Evolutionary conservation across 2,888 invertebrate species (phyloP).

Genomic region (Tachina fera): DNA sequence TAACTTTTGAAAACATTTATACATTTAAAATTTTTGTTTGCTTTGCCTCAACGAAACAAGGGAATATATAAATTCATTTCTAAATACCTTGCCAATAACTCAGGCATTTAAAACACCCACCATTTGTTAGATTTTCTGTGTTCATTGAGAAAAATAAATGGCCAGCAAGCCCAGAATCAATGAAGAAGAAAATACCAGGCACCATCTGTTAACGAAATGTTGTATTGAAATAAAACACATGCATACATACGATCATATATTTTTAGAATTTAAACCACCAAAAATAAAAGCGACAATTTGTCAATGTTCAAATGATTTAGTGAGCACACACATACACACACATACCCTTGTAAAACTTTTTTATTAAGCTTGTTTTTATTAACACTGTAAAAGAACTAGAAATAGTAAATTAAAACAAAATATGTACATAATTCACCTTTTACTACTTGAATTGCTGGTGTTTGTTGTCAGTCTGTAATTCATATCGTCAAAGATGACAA

Average conservation of each 20-base stretch:
- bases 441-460: slow-evolving; percentile 39
- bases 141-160: slow-evolving; percentile 36
- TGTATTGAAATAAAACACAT: slow-evolving; percentile 1
- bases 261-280: slow-evolving; percentile 24
- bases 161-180: slow-evolving; percentile 30
- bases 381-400: background rate
- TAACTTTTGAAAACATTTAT: background rate
- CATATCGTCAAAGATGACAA: background rate
- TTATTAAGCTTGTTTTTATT: slow-evolving; percentile 36
- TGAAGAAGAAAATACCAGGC: slow-evolving; percentile 13
- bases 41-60: background rate
- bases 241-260: background rate
- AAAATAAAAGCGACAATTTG: slow-evolving; percentile 54
- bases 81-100: slow-evolving; percentile 54
- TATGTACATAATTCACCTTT: slow-evolving; percentile 54
- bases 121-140: slow-evolving; percentile 34
- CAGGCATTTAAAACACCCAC: slow-evolving; percentile 6
- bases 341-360: slow-evolving; percentile 8
- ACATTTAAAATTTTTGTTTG: background rate
- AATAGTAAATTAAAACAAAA: slow-evolving; percentile 13
- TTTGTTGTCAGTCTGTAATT: slow-evolving; percentile 10
- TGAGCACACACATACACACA: slow-evolving; percentile 1
- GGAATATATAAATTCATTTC: slow-evolving; percentile 58
- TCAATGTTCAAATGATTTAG: slow-evolving; percentile 62
- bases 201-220: slow-evolving; percentile 63